Base-by-base conservation (phyloP, 2,797 vertebrate species). In the Tachyglossus aculeatus region DNA sequence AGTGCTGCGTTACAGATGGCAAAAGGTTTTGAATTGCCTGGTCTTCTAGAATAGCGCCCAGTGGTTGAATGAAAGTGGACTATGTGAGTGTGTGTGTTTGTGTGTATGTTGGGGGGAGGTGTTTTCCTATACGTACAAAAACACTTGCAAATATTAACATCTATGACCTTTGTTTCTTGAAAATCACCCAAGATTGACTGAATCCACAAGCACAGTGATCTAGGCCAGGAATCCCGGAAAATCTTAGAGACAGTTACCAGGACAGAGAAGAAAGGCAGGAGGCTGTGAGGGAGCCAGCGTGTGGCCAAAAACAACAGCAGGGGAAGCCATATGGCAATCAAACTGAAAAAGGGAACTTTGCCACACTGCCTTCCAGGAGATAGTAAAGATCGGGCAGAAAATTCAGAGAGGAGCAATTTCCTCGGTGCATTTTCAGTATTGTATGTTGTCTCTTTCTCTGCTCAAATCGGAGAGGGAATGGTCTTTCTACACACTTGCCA, bases 241-340 rank as follows among this genome's bases (percentile, higher is more conserved):
- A 21, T 71, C 71, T 37, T 22, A 27, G 59, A 77, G 27, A 22
- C 44, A 67, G 50, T 55, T 69, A 64, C 60, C 58, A 14, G 9
- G 53, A 63, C 56, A 66, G 19, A 38, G 41, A 70, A 14, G 51
- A 71, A 70, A 72, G 25, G 32, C 8, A 32, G 34, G 71, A 61
- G 71, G 62, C 60, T 76, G 50, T 55, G 71, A 31, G 63, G 74
- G 68, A 78, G 27, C 40, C 56, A 67, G 64, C 53, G 4, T 19
- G 32, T 7, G 9, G 50, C 73, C 83, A 78, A 71, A 86, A 65
- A 1, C 80, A 84, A 53, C 81, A 77, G 57, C 81, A 81, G 68
- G 71, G 85, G 44, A 67, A 34, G 67, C 70, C 77, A 51, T 73
- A 70, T 76, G 77, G 54, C 63, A 78, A 51, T 50, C 55, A 51